A percentile compares a stretch with the other conserved stretches of the same genome.
phyloP scores from a whole-genome alignment of 1,140 invertebrate species.

The Solen grandis region DNA sequence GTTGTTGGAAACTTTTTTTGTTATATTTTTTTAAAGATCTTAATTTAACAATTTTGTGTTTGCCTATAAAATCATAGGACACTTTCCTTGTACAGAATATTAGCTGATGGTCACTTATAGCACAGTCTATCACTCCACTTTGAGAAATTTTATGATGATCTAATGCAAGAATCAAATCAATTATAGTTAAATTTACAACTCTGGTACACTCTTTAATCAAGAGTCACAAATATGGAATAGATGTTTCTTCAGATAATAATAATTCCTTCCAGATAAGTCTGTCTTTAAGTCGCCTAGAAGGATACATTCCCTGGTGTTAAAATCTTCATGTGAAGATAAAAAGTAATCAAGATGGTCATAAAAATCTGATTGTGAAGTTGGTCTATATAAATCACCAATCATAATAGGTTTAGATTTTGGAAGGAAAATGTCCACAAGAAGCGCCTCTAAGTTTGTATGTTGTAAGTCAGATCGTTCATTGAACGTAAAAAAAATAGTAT shows the following conservation, averaged over 20 bases:
- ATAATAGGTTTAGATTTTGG: conserved; percentile 43
- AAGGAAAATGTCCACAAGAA: conserved; percentile 8
- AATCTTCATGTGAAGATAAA: conserved; percentile 4
- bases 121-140: conserved; percentile 17
- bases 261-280: conserved; percentile 22
- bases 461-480: conserved; percentile 15
- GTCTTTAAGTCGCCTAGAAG: conserved; percentile 38
- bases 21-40: conserved; percentile 37
- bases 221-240: no score
- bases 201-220: conserved; percentile 17
- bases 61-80: neutral
- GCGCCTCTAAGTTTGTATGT: conserved; percentile 23
- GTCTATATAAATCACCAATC: conserved; percentile 28
- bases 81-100: conserved; percentile 36
- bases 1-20: no score
- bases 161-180: conserved; percentile 8
- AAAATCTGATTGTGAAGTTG: conserved; percentile 17
- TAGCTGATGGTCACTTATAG: conserved; percentile 25
- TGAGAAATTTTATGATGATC: conserved; percentile 32
- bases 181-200: neutral
- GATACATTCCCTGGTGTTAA: no score
- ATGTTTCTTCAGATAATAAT: no score
- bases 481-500: no score
- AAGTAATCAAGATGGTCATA: no score
- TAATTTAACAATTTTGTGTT: conserved; percentile 21